Base-by-base conservation (phyloP, 2,113 vertebrate genomes). In the Electrona antarctica region DNA sequence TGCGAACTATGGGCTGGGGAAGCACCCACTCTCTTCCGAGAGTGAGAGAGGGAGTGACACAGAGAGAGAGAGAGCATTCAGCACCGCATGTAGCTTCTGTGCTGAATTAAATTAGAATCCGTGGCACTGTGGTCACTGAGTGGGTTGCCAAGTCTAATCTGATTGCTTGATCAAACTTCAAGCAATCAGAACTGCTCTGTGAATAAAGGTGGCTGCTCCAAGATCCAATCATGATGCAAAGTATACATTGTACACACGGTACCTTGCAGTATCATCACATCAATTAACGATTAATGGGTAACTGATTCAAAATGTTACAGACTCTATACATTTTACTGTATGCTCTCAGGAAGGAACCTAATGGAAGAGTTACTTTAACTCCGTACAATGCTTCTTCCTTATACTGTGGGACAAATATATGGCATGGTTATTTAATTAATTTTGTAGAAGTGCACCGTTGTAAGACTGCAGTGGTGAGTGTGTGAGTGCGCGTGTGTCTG, bases 51-150 rank as follows among this genome's bases (percentile, higher is more conserved):
- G 3, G 33, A 41, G 51, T 71, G 62, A 80, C 41, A 11, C 57
- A 69, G 65, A 21, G 14, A 81, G 79, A 76, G 48, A 71, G 60
- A 67, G 33, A 1, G 21, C 21, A 21, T 21, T 21, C 9, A 69
- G 78, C 21, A 80, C 74, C 5, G 3, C 5, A 2, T 41, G 33
- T 41, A 50, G 21, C 46, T 60, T 61, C 54, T 29, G 11, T 52
- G 76, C 51, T 52, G 58, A 71, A 78, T 74, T 78, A 21, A 62
- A 41, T 63, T 10, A 68, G 56, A 49, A 46, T 28, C 74, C 71
- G 12, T n/a, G 29, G 56, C 61, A 57, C 68, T 71, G 8, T 66
- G 64, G 62, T 0, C 57, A 60, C 28, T 78, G 7, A 62, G 56
- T 14, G 13, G 1, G 41, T 74, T 64, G 33, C 51, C 15, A 52